phyloP scores from a whole-genome alignment of 2,113 vertebrate species.

The Pica pica region DNA sequence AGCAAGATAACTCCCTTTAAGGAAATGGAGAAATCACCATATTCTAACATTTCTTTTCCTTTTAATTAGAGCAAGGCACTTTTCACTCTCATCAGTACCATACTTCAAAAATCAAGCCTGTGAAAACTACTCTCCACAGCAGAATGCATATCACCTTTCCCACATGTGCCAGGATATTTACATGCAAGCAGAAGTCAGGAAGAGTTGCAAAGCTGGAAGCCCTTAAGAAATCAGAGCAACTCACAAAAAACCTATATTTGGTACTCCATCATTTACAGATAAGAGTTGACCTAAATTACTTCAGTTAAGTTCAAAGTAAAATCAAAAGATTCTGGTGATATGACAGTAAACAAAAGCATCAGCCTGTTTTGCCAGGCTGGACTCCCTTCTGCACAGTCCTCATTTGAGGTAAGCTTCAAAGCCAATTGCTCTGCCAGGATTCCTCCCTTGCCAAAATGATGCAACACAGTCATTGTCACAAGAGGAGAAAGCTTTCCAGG shows the following conservation, averaged over 20 bases:
- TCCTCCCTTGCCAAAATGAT: neutral
- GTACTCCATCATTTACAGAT: neutral
- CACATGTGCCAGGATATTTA: neutral
- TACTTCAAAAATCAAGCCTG: neutral
- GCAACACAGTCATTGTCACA: neutral
- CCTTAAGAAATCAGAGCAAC: neutral
- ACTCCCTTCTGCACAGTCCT: neutral
- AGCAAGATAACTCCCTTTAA: neutral
- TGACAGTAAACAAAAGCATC: neutral
- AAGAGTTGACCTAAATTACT: too few species aligned
- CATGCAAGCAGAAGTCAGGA: neutral
- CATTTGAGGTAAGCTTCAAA: neutral
- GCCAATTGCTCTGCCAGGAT: neutral
- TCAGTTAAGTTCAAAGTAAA: neutral
- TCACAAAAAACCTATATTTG: neutral
- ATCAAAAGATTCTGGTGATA: neutral
- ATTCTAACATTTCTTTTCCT: neutral
- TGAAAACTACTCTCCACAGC: neutral
- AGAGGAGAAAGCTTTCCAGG: neutral
- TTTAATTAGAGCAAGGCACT: neutral
- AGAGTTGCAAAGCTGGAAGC: neutral
- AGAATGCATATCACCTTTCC: neutral
- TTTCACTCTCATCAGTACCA: neutral
- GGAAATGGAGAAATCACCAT: neutral
- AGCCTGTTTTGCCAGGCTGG: neutral